phyloP scores from a whole-genome alignment of 2,113 vertebrate genomes.

The Bos javanicus region DNA sequence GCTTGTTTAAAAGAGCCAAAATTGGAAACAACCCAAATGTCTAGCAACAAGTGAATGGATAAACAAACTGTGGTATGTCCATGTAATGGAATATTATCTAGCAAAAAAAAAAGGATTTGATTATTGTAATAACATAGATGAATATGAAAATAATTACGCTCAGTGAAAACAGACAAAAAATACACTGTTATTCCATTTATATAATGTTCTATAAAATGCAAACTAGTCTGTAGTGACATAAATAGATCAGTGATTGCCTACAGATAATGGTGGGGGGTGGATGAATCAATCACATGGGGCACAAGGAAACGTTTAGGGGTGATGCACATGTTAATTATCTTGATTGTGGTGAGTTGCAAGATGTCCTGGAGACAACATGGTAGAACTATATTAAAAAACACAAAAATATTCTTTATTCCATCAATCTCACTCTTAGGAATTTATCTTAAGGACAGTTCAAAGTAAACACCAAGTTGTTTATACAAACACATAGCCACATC shows the following conservation, averaged over 20 bases:
- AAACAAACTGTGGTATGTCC: neutral
- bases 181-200: neutral
- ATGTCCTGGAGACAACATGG: neutral
- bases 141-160: neutral
- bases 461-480: slow-evolving; percentile 14
- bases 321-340: neutral
- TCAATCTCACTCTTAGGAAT: slow-evolving; percentile 5
- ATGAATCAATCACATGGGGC: neutral
- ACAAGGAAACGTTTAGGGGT: neutral
- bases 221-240: neutral
- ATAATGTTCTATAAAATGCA: neutral
- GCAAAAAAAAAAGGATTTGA: neutral
- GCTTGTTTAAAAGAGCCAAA: neutral
- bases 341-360: neutral
- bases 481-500: neutral
- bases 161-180: neutral
- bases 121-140: neutral
- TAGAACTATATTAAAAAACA: neutral
- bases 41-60: neutral
- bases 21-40: neutral
- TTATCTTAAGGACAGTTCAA: slow-evolving; percentile 23
- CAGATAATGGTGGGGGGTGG: neutral
- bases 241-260: neutral
- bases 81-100: neutral
- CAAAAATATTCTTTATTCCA: slow-evolving; percentile 6